A percentile compares a stretch with the other conserved stretches of the same genome.
Conservation (phyloP, 2,113 vertebrate species). For the Capra hircus region DNA sequence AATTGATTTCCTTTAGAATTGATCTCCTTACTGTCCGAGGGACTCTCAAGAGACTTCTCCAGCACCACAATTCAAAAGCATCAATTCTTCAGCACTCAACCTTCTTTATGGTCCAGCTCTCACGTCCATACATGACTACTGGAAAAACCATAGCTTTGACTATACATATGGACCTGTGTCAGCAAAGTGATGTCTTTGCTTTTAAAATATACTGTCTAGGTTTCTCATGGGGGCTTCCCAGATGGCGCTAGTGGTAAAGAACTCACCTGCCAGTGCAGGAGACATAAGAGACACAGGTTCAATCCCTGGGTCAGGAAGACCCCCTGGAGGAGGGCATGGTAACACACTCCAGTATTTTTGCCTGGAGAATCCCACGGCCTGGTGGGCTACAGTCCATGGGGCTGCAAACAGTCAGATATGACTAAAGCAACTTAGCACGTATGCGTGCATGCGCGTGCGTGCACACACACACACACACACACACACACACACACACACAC, state of each 20-base stretch:
- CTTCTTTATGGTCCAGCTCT: not conserved
- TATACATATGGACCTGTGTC: not conserved
- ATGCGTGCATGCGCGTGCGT: fast-evolving
- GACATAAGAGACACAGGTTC: not conserved
- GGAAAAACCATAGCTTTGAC: not conserved
- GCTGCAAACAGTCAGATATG: not conserved
- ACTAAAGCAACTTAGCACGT: not conserved
- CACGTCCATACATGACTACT: not conserved
- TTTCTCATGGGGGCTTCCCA: not conserved
- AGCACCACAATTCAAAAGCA: not conserved
- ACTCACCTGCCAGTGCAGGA: not conserved
- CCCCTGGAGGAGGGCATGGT: not conserved
- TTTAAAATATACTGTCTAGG: not conserved
- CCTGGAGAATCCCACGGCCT: not conserved
- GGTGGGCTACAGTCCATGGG: not conserved
- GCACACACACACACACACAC: fast-evolving
- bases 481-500: not conserved
- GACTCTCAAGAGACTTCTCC: not conserved
- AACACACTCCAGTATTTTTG: not conserved
- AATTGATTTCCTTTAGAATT: not conserved
- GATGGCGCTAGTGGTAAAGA: not conserved
- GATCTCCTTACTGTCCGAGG: not conserved
- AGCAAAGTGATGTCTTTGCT: not conserved
- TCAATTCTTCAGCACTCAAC: not conserved
- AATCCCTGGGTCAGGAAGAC: not conserved